Evolutionary conservation across 2,113 vertebrate genomes (phyloP).

Genomic region (Damaliscus lunatus): DNA sequence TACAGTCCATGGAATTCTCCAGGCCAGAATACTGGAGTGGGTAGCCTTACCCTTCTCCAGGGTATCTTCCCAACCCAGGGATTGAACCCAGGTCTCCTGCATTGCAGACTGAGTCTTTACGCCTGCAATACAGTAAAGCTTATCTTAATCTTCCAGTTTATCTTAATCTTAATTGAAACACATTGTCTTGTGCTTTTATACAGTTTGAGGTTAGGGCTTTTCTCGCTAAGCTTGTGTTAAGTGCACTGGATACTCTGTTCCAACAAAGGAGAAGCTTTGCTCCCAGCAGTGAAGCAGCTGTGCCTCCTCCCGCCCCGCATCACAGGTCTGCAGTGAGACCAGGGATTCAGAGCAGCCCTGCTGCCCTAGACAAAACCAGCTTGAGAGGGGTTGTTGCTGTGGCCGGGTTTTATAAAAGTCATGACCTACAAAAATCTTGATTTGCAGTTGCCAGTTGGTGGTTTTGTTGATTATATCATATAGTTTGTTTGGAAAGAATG

Average conservation of each 20-base stretch:
- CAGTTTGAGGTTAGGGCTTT: not conserved
- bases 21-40: not conserved
- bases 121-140: not conserved
- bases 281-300: not conserved
- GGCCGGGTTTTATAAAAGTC: not conserved
- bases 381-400: not conserved
- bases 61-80: not conserved
- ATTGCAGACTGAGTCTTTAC: not conserved
- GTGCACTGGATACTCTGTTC: not conserved
- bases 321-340: not conserved
- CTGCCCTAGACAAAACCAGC: not conserved
- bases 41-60: not conserved
- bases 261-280: not conserved
- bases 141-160: not conserved
- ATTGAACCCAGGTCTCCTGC: not conserved
- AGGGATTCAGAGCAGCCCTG: not conserved
- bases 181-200: not conserved
- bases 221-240: not conserved
- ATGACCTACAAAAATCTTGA: not conserved
- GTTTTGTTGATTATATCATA: not conserved
- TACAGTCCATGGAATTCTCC: not conserved
- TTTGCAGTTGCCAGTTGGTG: conserved; percentile 12
- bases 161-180: not conserved
- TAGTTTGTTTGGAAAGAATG: conserved; percentile 15
- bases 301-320: not conserved